Conservation (phyloP, 1,140 invertebrate species). For the Drosophila gunungcola region DNA sequence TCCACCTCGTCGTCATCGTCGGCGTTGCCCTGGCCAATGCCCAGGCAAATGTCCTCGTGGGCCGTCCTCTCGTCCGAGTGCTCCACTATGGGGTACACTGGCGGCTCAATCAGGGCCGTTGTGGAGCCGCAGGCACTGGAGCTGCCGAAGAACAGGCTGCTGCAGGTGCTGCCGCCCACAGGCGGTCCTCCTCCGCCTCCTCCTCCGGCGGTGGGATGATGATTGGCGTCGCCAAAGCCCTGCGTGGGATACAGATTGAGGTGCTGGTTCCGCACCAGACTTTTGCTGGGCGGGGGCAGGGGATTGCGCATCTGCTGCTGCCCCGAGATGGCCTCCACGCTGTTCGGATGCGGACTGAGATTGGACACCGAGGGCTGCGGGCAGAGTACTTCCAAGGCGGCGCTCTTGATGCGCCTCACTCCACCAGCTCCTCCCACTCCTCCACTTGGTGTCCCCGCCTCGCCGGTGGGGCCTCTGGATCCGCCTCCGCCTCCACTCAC, state of each 20-base stretch:
- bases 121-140: conserved; percentile 85
- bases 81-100: conserved; percentile 93
- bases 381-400: conserved; percentile 88
- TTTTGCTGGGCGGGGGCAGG: conserved; percentile 88
- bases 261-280: conserved; percentile 88
- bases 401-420: conserved; percentile 88
- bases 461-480: conserved; percentile 42
- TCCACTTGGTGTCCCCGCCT: neutral
- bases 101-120: conserved; percentile 82
- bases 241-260: conserved; percentile 87
- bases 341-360: conserved; percentile 88
- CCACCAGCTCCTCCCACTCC: conserved; percentile 28
- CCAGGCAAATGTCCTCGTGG: conserved; percentile 60
- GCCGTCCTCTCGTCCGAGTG: conserved; percentile 89
- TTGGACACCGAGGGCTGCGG: conserved; percentile 87
- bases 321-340: conserved; percentile 88
- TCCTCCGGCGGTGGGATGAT: conserved; percentile 21
- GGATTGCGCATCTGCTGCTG: conserved; percentile 87
- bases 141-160: conserved; percentile 89
- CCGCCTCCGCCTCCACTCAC: conserved; percentile 8
- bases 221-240: conserved; percentile 34
- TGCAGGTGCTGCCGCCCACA: conserved; percentile 55
- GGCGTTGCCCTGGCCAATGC: conserved; percentile 7
- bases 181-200: neutral
- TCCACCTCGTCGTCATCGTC: conserved; percentile 79